These are phyloP conservation scores for Anser cygnoides DNA, from an alignment of 2,113 vertebrate species.

Conservation along the genomic window DNA sequence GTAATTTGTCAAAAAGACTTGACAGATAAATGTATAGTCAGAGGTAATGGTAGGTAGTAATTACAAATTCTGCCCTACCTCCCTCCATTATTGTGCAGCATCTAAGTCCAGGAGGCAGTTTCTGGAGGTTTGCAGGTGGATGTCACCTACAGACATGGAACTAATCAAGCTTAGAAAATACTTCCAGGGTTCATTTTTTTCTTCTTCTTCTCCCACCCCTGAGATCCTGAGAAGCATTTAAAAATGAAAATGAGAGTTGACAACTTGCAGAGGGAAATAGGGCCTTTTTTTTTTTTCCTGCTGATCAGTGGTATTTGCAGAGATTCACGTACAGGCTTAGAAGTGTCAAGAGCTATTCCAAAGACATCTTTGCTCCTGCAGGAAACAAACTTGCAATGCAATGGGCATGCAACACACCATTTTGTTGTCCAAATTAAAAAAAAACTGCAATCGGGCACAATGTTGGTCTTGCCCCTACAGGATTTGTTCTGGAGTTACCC, in stretches of 20 bases:
- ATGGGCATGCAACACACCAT: neutral
- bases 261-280: neutral
- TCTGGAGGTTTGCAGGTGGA: neutral
- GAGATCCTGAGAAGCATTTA: neutral
- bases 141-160: neutral
- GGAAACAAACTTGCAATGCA: neutral
- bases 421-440: neutral
- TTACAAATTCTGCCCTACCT: neutral
- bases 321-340: neutral
- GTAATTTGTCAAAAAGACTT: conserved; percentile 16
- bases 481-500: neutral
- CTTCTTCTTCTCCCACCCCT: neutral
- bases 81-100: neutral
- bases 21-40: neutral
- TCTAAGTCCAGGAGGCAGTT: neutral
- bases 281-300: neutral
- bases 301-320: neutral
- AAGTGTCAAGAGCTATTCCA: neutral
- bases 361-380: neutral
- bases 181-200: neutral
- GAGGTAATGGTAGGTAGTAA: neutral
- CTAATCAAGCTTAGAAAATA: neutral
- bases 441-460: neutral
- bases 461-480: rapidly evolving
- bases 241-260: conserved; percentile 11